These are phyloP conservation scores for Percopsis omiscomaycus DNA, from an alignment of 2,797 vertebrate species.

Conservation along the genomic window DNA sequence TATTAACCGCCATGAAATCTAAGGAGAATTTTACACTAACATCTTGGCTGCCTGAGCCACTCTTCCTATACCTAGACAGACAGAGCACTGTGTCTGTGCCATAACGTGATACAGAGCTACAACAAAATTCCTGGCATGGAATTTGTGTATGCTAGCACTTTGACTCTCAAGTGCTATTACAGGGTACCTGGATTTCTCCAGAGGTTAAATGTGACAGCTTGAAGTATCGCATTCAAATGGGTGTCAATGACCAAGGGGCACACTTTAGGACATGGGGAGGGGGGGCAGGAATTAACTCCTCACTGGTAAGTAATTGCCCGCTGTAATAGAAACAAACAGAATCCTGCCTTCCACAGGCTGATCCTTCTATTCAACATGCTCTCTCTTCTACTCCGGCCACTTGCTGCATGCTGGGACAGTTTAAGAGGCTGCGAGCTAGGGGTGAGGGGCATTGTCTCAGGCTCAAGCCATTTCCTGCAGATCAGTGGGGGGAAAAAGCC, in stretches of 20 bases:
- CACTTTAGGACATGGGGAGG: slow-evolving; percentile 63
- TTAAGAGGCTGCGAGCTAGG: slow-evolving; percentile 72
- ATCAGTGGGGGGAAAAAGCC: slow-evolving; percentile 77
- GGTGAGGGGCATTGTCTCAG: slow-evolving; percentile 79
- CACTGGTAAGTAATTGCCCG: slow-evolving; percentile 76
- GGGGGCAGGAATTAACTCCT: slow-evolving; percentile 71
- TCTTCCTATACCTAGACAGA: neutral
- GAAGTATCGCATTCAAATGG: slow-evolving; percentile 71
- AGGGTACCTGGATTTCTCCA: slow-evolving; percentile 49
- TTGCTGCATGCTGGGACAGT: slow-evolving; percentile 76
- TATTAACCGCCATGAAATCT: neutral
- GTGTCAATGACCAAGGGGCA: slow-evolving; percentile 74
- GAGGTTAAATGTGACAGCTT: slow-evolving; percentile 66
- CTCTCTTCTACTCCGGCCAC: slow-evolving; percentile 70
- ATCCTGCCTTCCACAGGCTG: slow-evolving; percentile 71
- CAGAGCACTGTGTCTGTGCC: neutral
- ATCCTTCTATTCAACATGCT: slow-evolving; percentile 75
- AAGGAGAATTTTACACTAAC: neutral
- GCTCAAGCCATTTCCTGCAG: slow-evolving; percentile 82
- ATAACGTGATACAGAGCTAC: slow-evolving; percentile 5
- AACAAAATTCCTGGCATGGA: slow-evolving; percentile 11
- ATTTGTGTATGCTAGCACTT: slow-evolving; percentile 44
- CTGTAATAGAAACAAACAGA: slow-evolving; percentile 80
- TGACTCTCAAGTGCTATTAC: slow-evolving; percentile 35
- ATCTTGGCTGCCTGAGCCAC: neutral